phyloP scores from a whole-genome alignment of 2,888 invertebrate genomes.

The Cataglyphis altisquamis region DNA sequence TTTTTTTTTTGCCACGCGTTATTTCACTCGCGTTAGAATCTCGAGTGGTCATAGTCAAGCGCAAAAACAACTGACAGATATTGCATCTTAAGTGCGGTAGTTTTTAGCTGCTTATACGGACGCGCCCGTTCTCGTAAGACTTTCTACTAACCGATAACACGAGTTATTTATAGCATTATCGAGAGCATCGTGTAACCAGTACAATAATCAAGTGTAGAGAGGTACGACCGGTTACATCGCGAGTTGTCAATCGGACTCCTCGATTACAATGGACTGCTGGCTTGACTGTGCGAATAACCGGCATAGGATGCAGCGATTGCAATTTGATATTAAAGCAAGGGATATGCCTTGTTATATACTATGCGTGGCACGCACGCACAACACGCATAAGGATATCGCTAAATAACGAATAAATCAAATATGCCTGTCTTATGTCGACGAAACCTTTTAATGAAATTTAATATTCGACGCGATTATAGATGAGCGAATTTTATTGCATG shows the following conservation, averaged over 20 bases:
- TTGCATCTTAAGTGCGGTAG: not conserved
- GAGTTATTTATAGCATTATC: constrained; percentile 25
- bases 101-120: not conserved
- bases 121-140: not conserved
- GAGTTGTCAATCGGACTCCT: constrained; percentile 29
- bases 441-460: not conserved
- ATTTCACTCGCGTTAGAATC: too few relatives aligned
- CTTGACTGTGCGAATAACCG: constrained; percentile 6
- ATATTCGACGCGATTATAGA: constrained; percentile 24
- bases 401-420: constrained; percentile 31
- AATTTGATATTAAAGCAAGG: constrained; percentile 38
- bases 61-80: not conserved
- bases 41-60: not conserved
- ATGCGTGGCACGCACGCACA: not conserved
- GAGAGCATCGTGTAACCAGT: constrained; percentile 7
- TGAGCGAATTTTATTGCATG: constrained; percentile 1
- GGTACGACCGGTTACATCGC: not conserved
- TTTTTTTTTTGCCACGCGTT: not conserved
- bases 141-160: constrained; percentile 6
- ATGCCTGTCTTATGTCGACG: not conserved
- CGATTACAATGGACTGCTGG: constrained; percentile 20
- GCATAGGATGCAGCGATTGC: constrained; percentile 27
- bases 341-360: constrained; percentile 1
- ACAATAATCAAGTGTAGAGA: constrained; percentile 11
- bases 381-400: not conserved